These are phyloP conservation scores for Drosophila cognata DNA, from an alignment of 2,888 invertebrate genomes.

Conservation along the genomic window DNA sequence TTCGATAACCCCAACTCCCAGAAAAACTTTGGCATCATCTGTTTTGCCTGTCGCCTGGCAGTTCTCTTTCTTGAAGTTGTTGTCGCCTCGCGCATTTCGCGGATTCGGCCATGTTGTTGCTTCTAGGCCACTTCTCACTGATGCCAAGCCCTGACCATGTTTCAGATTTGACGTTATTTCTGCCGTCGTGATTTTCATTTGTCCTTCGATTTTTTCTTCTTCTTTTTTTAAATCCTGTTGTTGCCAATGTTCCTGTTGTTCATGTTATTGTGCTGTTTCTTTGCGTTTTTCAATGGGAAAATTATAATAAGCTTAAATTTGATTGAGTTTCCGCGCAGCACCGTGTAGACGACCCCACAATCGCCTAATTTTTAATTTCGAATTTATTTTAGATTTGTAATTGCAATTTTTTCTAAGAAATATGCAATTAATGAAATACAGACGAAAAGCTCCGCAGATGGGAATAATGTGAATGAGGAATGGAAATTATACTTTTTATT, in stretches of 20 bases:
- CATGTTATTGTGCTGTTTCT: conserved; percentile 32
- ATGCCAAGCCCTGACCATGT: conserved; percentile 30
- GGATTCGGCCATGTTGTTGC: conserved; percentile 45
- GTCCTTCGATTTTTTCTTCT: conserved; percentile 12
- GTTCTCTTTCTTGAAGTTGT: conserved; percentile 43
- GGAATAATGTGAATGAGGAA: neutral
- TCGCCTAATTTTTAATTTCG: conserved; percentile 20
- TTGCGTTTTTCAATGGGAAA: conserved; percentile 41
- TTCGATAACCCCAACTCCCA: conserved; percentile 36
- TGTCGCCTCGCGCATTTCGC: conserved; percentile 41
- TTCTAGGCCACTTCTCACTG: conserved; percentile 32
- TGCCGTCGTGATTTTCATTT: conserved; percentile 21
- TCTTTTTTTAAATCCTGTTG: conserved; percentile 26
- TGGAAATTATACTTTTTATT: neutral
- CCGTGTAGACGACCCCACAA: conserved; percentile 3
- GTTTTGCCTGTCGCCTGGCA: conserved; percentile 47
- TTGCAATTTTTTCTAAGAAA: neutral
- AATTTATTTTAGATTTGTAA: conserved; percentile 5
- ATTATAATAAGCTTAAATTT: conserved; percentile 75
- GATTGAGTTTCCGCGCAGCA: conserved; percentile 64
- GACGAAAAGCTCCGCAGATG: neutral
- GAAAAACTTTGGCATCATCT: conserved; percentile 44
- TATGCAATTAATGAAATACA: neutral
- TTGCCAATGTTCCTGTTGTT: conserved; percentile 40
- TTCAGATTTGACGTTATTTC: conserved; percentile 43